Base-by-base conservation (phyloP, 2,888 invertebrate species). In the Tipula confusa region DNA sequence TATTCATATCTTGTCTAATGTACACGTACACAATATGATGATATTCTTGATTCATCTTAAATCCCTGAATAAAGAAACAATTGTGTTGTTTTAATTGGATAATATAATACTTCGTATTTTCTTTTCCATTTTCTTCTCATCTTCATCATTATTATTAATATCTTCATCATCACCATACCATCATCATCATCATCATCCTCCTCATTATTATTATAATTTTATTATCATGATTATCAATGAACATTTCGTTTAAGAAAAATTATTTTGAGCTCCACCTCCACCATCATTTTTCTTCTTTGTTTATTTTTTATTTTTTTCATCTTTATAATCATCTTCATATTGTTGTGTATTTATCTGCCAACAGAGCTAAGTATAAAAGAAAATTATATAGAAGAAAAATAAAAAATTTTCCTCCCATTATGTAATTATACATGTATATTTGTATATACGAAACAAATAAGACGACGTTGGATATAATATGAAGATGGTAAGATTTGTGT, bases 11-110 rank as follows among this genome's bases (percentile, higher is more conserved):
- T 64, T 2, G 64, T 64, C 64, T 64, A 24, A 64, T 15, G 15
- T 43, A 5, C 15, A 43, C 15, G 43, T 15, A 3, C 15, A 15
- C n/a, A 24, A 64, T 64, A 64, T 64, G 6, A 64, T 64, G 64
- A 64, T 64, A 64, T 64, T 64, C 64, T 64, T 64, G 64, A 64
- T 64, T 64, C 64, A 24, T 64, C 64, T 64, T 64, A 64, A 64
- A 64, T 64, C 64, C 64, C 7, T 24, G 64, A 64, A 64, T 64
- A 64, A 64, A 64, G 64, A 64, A 64, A 64, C 64, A 64, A 64
- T 64, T 64, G 64, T 64, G 64, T 64, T 64, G 64, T 64, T 64
- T 64, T 64, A 64, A 64, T 24, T 64, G 64, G 64, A 64, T 64
- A 64, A 64, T 64, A 64, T 64, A 64, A 64, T 64, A 64, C 64